phyloP scores from a whole-genome alignment of 1,140 invertebrate genomes.

The Notospermus geniculatus region DNA sequence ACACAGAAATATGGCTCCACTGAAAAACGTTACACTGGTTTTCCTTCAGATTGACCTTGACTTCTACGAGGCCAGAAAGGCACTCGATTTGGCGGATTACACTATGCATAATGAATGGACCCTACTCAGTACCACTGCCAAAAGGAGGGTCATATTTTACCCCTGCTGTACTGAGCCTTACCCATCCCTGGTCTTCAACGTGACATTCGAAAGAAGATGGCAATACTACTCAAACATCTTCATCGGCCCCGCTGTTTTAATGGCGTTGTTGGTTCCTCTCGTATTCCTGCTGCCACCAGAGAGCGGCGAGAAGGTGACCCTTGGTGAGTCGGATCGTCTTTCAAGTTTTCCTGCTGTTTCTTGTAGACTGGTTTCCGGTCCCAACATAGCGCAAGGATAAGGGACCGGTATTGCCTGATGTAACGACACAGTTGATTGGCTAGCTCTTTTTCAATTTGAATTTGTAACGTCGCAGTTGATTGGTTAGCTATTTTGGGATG shows the following conservation, averaged over 20 bases:
- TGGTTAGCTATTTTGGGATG: too few relatives aligned
- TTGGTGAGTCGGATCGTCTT: slow-evolving; percentile 73
- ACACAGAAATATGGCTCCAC: not conserved
- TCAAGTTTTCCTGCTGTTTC: too few relatives aligned
- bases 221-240: slow-evolving; percentile 54
- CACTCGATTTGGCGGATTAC: slow-evolving; percentile 30
- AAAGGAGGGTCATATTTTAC: slow-evolving; percentile 33
- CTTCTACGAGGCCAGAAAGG: not conserved
- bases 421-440: too few relatives aligned
- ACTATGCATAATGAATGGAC: slow-evolving; percentile 90
- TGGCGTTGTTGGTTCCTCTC: slow-evolving; percentile 91
- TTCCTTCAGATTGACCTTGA: not conserved
- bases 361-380: too few relatives aligned
- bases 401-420: too few relatives aligned
- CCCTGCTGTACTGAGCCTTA: slow-evolving; percentile 46
- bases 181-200: slow-evolving; percentile 41
- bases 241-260: slow-evolving; percentile 50
- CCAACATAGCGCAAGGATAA: too few relatives aligned
- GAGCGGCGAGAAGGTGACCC: slow-evolving; percentile 94
- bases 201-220: slow-evolving; percentile 47
- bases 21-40: not conserved
- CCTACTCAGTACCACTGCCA: slow-evolving; percentile 63
- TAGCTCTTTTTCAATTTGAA: too few relatives aligned
- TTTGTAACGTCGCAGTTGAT: too few relatives aligned
- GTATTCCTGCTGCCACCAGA: slow-evolving; percentile 97